Base-by-base conservation (phyloP, 2,797 vertebrate species). In the Synanceia verrucosa region DNA sequence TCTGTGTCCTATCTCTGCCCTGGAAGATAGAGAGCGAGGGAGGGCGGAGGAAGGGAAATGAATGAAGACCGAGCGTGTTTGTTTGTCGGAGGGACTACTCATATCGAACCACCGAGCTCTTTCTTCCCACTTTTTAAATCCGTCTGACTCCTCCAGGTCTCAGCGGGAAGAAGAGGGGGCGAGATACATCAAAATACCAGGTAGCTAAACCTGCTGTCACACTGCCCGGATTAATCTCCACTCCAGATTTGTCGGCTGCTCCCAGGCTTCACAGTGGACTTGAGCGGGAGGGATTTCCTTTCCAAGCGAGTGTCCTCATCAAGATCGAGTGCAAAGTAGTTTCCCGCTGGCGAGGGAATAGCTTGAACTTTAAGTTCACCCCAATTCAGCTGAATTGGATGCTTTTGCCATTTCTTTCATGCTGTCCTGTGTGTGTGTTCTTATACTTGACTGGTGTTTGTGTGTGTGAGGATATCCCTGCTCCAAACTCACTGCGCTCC, bases 1-100 rank as follows among this genome's bases (percentile, higher is more conserved):
- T 92, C 91, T 93, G 89, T 91, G 90, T 92, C 74, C 88, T 93
- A 91, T 94, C 91, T 89, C 88, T 86, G 76, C 65, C 48, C 77
- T 48, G 79, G 70, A 55, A 88, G 79, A 88, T 83, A 86, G 80
- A 51, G 70, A 65, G 79, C 19, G 63, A 66, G 65, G 61, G 6
- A 14, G 52, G 58, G 18, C 21, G 65, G 59, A 60, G 64, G 76
- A 74, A 76, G 83, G 84, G 85, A 78, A 73, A 67, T 83, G 82
- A 88, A 86, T 82, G 76, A 82, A 73, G 82, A 83, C 75, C 37
- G 51, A 72, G 74, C 65, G 65, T 67, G 82, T 89, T 72, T 84
- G 78, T 86, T 84, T 83, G 81, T 79, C 14, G 55, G 78, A 77
- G 70, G 59, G 80, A 53, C 58, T 18, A 53, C 77, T 67, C 68